phyloP scores from a whole-genome alignment of 2,888 invertebrate species.

The Steinernema scapterisci region DNA sequence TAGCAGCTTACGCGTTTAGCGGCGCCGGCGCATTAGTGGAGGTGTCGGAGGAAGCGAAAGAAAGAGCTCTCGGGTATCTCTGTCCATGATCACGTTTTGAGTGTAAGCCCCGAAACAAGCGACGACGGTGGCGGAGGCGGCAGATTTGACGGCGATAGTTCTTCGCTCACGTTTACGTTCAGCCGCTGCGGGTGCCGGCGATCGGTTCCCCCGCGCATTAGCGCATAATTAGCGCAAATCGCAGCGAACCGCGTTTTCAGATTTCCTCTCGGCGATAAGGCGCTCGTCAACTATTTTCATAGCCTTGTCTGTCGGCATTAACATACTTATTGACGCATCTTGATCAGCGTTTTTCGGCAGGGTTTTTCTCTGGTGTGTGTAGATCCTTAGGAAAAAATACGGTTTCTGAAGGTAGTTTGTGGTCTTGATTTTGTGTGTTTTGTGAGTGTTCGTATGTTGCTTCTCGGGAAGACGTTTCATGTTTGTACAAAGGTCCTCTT shows the following conservation, averaged over 20 bases:
- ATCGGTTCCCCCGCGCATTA: conserved; percentile 19
- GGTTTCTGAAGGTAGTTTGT: neutral
- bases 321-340: neutral
- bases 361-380: neutral
- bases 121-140: no score
- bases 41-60: no score
- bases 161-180: no score
- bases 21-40: no score
- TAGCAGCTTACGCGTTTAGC: no score
- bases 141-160: no score
- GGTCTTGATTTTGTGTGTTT: neutral
- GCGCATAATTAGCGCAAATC: conserved; percentile 30
- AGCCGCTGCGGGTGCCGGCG: neutral
- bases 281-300: neutral
- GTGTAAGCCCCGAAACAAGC: no score
- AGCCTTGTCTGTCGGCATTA: neutral
- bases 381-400: neutral
- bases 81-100: no score
- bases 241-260: neutral
- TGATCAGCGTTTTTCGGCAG: conserved; percentile 2
- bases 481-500: neutral
- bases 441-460: conserved; percentile 6
- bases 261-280: conserved; percentile 13
- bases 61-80: no score
- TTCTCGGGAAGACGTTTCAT: neutral